Base-by-base conservation (phyloP, 2,888 invertebrate genomes). In the Drepana falcataria region DNA sequence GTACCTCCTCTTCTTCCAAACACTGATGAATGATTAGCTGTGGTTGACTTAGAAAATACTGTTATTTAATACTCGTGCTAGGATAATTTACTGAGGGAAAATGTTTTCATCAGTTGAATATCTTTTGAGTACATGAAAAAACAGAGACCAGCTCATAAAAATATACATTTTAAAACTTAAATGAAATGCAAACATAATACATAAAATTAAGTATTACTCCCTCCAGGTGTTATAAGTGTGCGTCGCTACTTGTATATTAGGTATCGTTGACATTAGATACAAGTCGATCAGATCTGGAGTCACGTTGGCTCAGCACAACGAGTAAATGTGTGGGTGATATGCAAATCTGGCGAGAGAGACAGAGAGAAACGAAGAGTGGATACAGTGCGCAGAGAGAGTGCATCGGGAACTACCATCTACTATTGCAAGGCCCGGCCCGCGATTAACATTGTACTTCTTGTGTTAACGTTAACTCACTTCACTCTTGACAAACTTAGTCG, bases 361-460 rank as follows among this genome's bases (percentile, higher is more conserved):
- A 61, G 64, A 64, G 64, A 68, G 66, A 59, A 59, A 60, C 60
- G 64, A 65, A 65, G 60, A 70, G 67, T 9, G 9, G 9, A 71
- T 76, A 65, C 72, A 69, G 86, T 85, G 87, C 87, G 87, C 85
- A 82, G 76, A 74, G 64, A 68, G 63, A 79, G 69, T 75, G 73
- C 75, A 75, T 73, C 68, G 62, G 67, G 70, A 67, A 74, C 70
- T 75, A 80, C 64, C 70, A 77, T 79, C 73, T 72, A 76, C 79
- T 87, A 88, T 90, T 91, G 90, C 90, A 86, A 83, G 76, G 81
- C 83, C 88, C 87, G 88, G 89, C 90, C 88, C 69, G 72, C 68
- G 70, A 64, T 65, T 61, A 67, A 59, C 65, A 69, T 68, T 64
- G 69, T 74, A 73, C 70, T 71, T 60, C 60, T 63, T 60, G 68